Conservation (phyloP, 2,797 vertebrate species). For the Scyliorhinus canicula region DNA sequence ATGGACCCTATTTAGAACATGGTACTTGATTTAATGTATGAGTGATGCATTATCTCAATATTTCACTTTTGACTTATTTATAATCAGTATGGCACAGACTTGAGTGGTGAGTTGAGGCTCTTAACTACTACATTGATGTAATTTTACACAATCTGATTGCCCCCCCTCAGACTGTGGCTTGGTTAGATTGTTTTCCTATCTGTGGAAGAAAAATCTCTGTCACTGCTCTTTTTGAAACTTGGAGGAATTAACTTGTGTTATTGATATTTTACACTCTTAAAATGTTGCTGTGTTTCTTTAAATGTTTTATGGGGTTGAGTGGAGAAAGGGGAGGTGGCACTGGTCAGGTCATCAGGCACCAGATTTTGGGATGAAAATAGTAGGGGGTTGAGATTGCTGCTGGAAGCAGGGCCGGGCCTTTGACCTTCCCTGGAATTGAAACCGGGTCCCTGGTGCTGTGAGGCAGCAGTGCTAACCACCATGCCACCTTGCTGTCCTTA, state of each 20-base stretch:
- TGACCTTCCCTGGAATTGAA: too few species aligned
- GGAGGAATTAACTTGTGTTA: not conserved
- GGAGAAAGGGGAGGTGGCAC: not conserved
- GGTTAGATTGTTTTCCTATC: not conserved
- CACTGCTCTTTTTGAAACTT: not conserved
- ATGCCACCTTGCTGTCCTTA: too few species aligned
- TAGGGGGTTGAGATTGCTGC: not conserved
- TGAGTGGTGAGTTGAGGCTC: not conserved
- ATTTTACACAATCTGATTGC: not conserved
- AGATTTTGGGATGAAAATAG: not conserved
- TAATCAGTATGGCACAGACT: not conserved
- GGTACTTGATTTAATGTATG: not conserved
- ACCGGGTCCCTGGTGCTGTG: too few species aligned
- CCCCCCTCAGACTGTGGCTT: not conserved
- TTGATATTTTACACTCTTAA: not conserved
- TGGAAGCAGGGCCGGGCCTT: not conserved
- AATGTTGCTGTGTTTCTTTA: not conserved
- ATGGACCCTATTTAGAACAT: not conserved
- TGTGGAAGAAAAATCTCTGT: not conserved
- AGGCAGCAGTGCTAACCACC: too few species aligned
- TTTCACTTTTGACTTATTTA: not conserved
- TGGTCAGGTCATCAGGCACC: not conserved
- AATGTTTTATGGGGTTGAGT: not conserved
- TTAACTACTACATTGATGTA: not conserved
- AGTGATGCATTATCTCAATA: not conserved